These are phyloP conservation scores for Trachemys scripta DNA, from an alignment of 2,113 vertebrate genomes.

Conservation along the genomic window DNA sequence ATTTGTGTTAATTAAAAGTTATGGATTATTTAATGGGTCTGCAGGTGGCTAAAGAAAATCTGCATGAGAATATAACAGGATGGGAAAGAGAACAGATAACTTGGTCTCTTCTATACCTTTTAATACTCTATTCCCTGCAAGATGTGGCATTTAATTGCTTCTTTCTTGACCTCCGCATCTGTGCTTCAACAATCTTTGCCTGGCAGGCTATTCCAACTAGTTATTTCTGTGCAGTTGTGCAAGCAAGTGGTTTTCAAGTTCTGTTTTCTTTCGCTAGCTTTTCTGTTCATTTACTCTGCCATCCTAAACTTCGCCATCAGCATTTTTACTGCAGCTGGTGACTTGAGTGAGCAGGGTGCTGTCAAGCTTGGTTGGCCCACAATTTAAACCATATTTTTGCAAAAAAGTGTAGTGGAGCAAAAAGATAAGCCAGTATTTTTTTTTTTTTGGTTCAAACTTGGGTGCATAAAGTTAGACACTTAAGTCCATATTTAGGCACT, in stretches of 20 bases:
- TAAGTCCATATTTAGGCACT: background rate
- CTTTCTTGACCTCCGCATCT: too few species aligned
- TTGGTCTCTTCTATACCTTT: fast-evolving
- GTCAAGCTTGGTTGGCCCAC: fast-evolving
- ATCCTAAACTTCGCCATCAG: fast-evolving
- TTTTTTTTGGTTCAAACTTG: too few species aligned
- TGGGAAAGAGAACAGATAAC: background rate
- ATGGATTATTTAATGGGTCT: fast-evolving
- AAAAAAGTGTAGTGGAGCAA: background rate
- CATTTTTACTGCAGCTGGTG: fast-evolving
- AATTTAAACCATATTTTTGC: background rate
- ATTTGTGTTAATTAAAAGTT: background rate
- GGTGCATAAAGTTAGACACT: background rate
- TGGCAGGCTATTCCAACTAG: background rate
- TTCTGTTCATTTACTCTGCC: background rate
- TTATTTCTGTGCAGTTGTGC: background rate
- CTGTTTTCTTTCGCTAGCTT: background rate
- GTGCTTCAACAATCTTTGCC: background rate
- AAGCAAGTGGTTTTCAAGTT: background rate
- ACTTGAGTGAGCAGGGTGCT: background rate
- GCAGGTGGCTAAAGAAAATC: background rate
- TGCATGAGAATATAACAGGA: fast-evolving
- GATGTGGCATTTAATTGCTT: background rate
- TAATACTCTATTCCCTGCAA: fast-evolving
- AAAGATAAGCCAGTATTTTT: background rate